Evolutionary conservation across 2,797 vertebrate genomes (phyloP).

Genomic region (Intellagama lesueurii): DNA sequence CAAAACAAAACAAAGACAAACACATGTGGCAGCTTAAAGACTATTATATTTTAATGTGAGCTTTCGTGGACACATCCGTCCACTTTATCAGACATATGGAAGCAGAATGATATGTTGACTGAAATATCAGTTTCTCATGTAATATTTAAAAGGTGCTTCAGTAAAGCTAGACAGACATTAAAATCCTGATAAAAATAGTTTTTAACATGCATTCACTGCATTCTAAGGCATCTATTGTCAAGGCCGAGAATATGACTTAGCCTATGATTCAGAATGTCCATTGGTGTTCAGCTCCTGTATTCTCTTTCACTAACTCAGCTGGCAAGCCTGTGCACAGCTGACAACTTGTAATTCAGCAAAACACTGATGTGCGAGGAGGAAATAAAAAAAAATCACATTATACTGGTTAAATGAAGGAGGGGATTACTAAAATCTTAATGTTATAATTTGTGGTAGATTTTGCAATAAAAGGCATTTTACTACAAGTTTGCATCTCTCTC

Average conservation of each 20-base stretch:
- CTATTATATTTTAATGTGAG: too few relatives aligned
- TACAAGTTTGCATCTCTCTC: slow-evolving; percentile 28
- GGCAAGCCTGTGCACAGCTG: not conserved
- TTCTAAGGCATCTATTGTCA: not conserved
- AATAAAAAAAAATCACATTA: slow-evolving; percentile 42
- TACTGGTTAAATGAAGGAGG: not conserved
- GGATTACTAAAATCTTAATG: slow-evolving; percentile 25
- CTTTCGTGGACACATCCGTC: too few relatives aligned
- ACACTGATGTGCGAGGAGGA: slow-evolving; percentile 36
- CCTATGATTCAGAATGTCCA: not conserved
- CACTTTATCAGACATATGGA: too few relatives aligned
- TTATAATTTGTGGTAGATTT: slow-evolving; percentile 6
- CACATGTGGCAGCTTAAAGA: too few relatives aligned
- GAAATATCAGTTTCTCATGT: too few relatives aligned
- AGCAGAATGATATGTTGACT: too few relatives aligned
- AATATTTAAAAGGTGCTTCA: too few relatives aligned
- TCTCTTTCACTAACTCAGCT: slow-evolving; percentile 36
- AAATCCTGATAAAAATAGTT: not conserved
- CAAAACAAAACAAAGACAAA: too few relatives aligned
- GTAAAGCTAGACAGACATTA: too few relatives aligned
- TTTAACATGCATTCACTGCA: not conserved
- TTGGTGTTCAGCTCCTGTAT: not conserved
- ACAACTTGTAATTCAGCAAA: slow-evolving; percentile 45
- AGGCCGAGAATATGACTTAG: not conserved
- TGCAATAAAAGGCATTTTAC: slow-evolving; percentile 27